phyloP scores from a whole-genome alignment of 2,797 vertebrate genomes.

The Dipus sagitta region DNA sequence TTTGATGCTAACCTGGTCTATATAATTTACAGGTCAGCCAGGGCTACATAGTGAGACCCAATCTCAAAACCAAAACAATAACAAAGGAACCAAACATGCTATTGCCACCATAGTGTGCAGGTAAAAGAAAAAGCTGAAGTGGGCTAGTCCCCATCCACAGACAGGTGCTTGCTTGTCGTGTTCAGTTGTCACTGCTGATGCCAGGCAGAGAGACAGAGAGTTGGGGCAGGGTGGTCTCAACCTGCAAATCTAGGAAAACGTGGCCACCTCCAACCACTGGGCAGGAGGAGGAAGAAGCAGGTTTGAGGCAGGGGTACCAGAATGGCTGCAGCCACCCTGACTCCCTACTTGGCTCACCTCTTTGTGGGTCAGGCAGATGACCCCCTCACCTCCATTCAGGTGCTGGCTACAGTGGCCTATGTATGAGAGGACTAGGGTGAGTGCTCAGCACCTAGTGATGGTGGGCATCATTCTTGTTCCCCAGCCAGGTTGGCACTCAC shows the following conservation, averaged over 20 bases:
- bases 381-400: slow-evolving; percentile 60
- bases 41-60: not conserved
- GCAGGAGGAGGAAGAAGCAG: not conserved
- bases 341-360: slow-evolving; percentile 68
- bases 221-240: not conserved
- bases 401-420: slow-evolving; percentile 78
- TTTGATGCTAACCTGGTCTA: too few relatives aligned
- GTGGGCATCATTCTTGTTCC: fast-evolving
- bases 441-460: fast-evolving
- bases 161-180: not conserved
- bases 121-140: not conserved
- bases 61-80: too few relatives aligned
- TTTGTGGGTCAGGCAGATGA: slow-evolving; percentile 74
- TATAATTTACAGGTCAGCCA: not conserved
- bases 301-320: not conserved
- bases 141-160: not conserved
- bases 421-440: not conserved
- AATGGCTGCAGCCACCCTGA: fast-evolving
- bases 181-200: too few relatives aligned
- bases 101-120: not conserved
- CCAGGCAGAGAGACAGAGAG: not conserved
- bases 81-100: not conserved
- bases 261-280: slow-evolving; percentile 77
- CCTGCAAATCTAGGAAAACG: slow-evolving; percentile 63
- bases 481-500: slow-evolving; percentile 38